These are phyloP conservation scores for Gastrophryne carolinensis DNA, from an alignment of 2,797 vertebrate genomes.

Conservation along the genomic window DNA sequence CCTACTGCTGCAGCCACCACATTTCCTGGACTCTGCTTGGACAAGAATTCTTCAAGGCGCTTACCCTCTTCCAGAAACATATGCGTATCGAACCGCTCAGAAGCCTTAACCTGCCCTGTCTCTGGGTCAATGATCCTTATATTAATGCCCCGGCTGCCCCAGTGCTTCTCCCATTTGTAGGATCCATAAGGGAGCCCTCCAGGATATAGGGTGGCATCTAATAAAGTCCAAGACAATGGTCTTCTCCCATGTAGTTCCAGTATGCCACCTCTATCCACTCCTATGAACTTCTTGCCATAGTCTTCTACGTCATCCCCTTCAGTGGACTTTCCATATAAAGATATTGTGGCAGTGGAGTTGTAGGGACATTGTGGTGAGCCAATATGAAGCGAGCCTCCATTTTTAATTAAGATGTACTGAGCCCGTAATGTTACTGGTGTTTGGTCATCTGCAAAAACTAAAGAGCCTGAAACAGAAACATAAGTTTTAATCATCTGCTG, in stretches of 20 bases:
- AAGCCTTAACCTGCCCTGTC: constrained; percentile 49
- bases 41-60: constrained; percentile 47
- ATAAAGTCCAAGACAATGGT: constrained; percentile 53
- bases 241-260: constrained; percentile 56
- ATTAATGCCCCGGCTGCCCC: constrained; percentile 60
- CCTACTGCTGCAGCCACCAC: constrained; percentile 54
- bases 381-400: constrained; percentile 52
- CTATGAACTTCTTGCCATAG: constrained; percentile 61
- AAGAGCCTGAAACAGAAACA: constrained; percentile 47
- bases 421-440: constrained; percentile 50
- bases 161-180: constrained; percentile 52
- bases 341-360: constrained; percentile 48
- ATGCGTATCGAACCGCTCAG: constrained; percentile 56
- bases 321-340: constrained; percentile 53
- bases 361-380: constrained; percentile 57
- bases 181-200: constrained; percentile 52
- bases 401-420: constrained; percentile 55
- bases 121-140: constrained; percentile 54
- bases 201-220: constrained; percentile 50
- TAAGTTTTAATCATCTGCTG: not conserved
- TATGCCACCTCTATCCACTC: constrained; percentile 52
- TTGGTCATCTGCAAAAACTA: constrained; percentile 54
- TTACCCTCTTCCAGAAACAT: constrained; percentile 53
- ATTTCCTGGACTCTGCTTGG: constrained; percentile 41
- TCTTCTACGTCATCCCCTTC: constrained; percentile 48